phyloP scores from a whole-genome alignment of 2,113 vertebrate species.

The Rattus rattus region DNA sequence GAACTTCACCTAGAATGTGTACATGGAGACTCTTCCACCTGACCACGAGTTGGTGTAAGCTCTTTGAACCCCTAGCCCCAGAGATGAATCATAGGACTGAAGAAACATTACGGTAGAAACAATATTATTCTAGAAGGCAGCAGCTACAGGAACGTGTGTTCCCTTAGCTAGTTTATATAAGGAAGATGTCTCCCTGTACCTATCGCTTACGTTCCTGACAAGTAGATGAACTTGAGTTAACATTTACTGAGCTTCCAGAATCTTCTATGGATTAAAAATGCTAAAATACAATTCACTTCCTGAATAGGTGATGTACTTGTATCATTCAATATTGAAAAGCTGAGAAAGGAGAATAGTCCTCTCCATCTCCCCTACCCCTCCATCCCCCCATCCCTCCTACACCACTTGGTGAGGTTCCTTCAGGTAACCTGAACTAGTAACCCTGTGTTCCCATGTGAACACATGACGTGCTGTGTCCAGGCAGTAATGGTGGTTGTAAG shows the following conservation, averaged over 20 bases:
- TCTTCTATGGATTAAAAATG: slow-evolving; percentile 40
- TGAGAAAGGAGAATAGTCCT: not conserved
- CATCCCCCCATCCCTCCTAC: not conserved
- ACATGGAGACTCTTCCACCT: not conserved
- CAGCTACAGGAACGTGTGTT: not conserved
- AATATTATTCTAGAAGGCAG: slow-evolving; percentile 6
- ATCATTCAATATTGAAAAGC: slow-evolving; percentile 3
- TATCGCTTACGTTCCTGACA: slow-evolving; percentile 35
- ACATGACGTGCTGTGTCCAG: too few species aligned
- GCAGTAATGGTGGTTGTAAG: not conserved
- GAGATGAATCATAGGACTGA: not conserved
- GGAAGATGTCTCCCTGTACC: slow-evolving; percentile 6
- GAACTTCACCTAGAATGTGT: not conserved
- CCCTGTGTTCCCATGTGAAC: not conserved
- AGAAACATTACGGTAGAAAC: slow-evolving; percentile 21
- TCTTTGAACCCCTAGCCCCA: not conserved
- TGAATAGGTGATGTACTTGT: slow-evolving; percentile 25
- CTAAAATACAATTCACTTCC: slow-evolving; percentile 60
- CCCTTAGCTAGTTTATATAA: slow-evolving; percentile 32
- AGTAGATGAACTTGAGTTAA: slow-evolving; percentile 60
- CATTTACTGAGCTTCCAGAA: slow-evolving; percentile 62
- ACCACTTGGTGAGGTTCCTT: not conserved
- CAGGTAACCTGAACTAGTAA: not conserved
- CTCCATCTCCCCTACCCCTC: too few species aligned
- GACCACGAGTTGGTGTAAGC: not conserved